phyloP scores from a whole-genome alignment of 2,113 vertebrate genomes.

The Forbesichthys papilliferus region DNA sequence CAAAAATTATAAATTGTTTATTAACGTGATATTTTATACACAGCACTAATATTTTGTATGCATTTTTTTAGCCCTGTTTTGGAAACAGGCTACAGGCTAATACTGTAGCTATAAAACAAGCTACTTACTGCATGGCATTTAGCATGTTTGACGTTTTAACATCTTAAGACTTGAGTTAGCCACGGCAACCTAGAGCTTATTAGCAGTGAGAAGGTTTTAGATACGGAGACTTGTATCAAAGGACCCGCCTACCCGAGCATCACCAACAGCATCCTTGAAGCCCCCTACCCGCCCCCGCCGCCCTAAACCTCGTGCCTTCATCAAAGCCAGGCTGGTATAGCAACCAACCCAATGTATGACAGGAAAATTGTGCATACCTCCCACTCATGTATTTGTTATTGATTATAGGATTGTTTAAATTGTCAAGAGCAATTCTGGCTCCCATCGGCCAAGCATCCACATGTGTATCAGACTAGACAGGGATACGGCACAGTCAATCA shows the following conservation, averaged over 20 bases:
- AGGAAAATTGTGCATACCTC: constrained; percentile 10
- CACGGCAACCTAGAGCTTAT: constrained; percentile 79
- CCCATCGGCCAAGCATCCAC: constrained; percentile 33
- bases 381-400: not conserved
- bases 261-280: constrained; percentile 65
- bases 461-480: constrained; percentile 38
- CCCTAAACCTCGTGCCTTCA: not conserved
- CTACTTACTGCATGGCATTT: constrained; percentile 39
- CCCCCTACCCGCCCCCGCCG: constrained; percentile 16
- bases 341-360: constrained; percentile 5
- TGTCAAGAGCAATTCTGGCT: constrained; percentile 18
- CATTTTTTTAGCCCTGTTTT: no score
- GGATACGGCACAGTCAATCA: not conserved
- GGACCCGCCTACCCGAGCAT: constrained; percentile 74
- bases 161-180: constrained; percentile 54
- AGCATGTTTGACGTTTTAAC: constrained; percentile 54
- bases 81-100: no score
- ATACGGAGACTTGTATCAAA: constrained; percentile 66
- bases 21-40: no score
- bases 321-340: constrained; percentile 5
- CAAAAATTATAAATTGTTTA: no score
- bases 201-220: constrained; percentile 77
- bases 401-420: constrained; percentile 9
- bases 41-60: no score
- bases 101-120: no score